These are phyloP conservation scores for Monarcha castaneiventris DNA, from an alignment of 2,113 vertebrate genomes.

Conservation along the genomic window DNA sequence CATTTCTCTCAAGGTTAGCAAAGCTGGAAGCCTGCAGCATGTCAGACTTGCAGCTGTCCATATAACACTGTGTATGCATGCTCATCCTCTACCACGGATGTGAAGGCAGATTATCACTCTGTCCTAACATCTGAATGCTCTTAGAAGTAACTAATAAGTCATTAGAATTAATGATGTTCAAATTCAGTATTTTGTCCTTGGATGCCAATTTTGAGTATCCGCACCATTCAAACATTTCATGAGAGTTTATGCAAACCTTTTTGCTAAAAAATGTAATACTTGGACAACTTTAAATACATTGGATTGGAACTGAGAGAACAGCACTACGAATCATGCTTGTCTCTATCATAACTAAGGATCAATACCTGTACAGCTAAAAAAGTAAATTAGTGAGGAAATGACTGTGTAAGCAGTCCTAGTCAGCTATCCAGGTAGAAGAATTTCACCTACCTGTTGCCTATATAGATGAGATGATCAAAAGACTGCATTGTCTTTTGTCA, in stretches of 20 bases:
- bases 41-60: background rate
- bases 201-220: background rate
- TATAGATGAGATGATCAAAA: background rate
- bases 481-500: background rate
- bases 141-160: background rate
- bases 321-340: background rate
- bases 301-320: background rate
- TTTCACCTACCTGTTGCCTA: background rate
- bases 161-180: background rate
- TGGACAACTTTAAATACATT: background rate
- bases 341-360: background rate
- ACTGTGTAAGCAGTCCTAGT: background rate
- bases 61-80: fast-evolving
- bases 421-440: background rate
- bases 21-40: background rate
- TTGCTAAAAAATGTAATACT: background rate
- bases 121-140: background rate
- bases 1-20: background rate
- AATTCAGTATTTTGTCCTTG: background rate
- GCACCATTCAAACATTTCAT: background rate
- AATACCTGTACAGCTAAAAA: background rate
- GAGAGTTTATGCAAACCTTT: background rate
- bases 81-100: background rate
- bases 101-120: background rate
- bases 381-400: background rate